Base-by-base conservation (phyloP, 2,113 vertebrate species). In the Pitta sordida region DNA sequence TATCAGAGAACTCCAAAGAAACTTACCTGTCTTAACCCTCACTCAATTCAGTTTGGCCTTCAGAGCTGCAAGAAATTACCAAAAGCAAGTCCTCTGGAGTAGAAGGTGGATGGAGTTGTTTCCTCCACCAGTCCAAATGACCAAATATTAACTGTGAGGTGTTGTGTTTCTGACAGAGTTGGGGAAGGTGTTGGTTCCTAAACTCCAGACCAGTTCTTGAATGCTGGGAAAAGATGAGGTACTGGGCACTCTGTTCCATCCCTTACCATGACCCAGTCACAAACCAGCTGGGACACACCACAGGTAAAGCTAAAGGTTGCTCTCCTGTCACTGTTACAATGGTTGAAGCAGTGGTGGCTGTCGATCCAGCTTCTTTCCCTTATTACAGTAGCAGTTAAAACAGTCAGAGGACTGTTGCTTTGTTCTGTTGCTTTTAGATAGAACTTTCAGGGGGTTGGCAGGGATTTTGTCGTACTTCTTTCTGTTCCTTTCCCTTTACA, bases 231-330 rank as follows among this genome's bases (percentile, higher is more conserved):
- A 75, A 60, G 20, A 20, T 21, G 20, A 55, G 12, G 11, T 51
- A 7, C 3, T 4, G 23, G 21, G 39, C 15, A 55, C 17, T 44
- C 49, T 53, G 5, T 27, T 65, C 3, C 23, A 29, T 2, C 4
- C 34, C 5, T 39, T 44, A 43, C 1, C 32, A 24, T 23, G 21
- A 0, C 26, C 24, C 65, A n/a, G 0, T n/a, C 11, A 8, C 9
- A 62, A 43, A 26, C 2, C 46, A 39, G 58, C 37, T 70, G 20
- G 15, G 43, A 18, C n/a, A 41, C 4, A 48, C 65, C 76, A 63
- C 59, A 73, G 70, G 43, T 15, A 34, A 46, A 80, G 55, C 17
- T 55, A 7, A 32, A 62, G 46, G 21, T 29, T 48, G 59, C 37
- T 77, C 44, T 70, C 29, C 44, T 88, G 20, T 27, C 26, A 15